Evolutionary conservation across 2,888 invertebrate genomes (phyloP).

Genomic region (Temnothorax rugatulus): DNA sequence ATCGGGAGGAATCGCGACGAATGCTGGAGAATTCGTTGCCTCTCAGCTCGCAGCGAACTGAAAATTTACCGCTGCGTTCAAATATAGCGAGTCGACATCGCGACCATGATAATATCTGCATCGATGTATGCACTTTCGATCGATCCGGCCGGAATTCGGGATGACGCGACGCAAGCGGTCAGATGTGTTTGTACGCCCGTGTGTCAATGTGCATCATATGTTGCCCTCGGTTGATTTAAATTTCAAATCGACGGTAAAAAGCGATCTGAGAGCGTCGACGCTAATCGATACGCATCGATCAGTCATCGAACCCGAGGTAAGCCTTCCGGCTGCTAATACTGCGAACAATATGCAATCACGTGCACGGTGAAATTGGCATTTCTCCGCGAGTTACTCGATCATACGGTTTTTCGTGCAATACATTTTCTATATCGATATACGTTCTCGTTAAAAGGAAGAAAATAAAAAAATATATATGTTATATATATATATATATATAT

Average conservation of each 20-base stretch:
- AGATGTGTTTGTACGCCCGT: background rate
- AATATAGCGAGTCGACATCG: constrained; percentile 18
- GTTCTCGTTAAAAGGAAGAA: background rate
- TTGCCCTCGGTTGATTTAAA: constrained; percentile 37
- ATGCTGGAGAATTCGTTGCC: background rate
- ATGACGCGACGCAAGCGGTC: constrained; percentile 15
- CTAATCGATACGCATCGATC: constrained; percentile 46
- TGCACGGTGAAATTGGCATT: constrained; percentile 28
- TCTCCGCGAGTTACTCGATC: constrained; percentile 18
- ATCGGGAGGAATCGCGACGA: constrained; percentile 7
- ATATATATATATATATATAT: no score
- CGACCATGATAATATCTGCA: constrained; percentile 42
- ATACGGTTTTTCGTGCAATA: constrained; percentile 4
- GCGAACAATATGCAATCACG: constrained; percentile 24
- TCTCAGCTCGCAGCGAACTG: background rate
- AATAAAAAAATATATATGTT: background rate
- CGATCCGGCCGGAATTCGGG: constrained; percentile 13
- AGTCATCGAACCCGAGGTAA: constrained; percentile 37
- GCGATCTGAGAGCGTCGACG: constrained; percentile 37
- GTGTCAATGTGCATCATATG: constrained; percentile 41
- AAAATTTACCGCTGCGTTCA: constrained; percentile 42
- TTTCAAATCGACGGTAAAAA: constrained; percentile 45
- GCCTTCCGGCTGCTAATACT: constrained; percentile 26
- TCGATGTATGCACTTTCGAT: constrained; percentile 41
- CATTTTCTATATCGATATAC: background rate